Evolutionary conservation across 2,888 invertebrate species (phyloP), one percentile per base, ranked within the genome.

Genomic region (Heliothis peltigera): DNA sequence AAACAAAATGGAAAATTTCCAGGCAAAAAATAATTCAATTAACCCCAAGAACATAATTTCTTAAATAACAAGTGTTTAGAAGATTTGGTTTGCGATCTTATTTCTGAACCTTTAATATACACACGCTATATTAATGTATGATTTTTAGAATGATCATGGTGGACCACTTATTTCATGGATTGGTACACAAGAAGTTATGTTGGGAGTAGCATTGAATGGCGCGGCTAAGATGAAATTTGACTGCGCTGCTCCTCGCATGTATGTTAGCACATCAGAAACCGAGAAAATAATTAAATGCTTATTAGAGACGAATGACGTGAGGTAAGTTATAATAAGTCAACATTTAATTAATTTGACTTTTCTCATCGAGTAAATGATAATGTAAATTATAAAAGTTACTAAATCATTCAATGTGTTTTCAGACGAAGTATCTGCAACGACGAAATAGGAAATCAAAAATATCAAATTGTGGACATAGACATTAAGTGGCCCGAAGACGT

Each of bases 71-170:
- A n/a, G n/a, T n/a, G n/a, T n/a, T n/a, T n/a, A n/a, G n/a, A n/a
- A n/a, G 25, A 25, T 25, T 25, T 25, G 25, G 6, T 12, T 32
- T 32, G 10, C 32, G 10, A 32, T 2, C 4, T 32, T 32, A 12
- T 32, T 32, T 12, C 4, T 10, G 10, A 2, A 32, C 2, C 10
- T 10, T 32, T 32, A 32, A 10, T 32, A 10, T 8, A 32, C 10
- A 12, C 1, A 2, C 32, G 12, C 12, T 12, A 12, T 12, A 8
- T 32, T 8, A 28, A 28, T 32, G 12, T 3, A 32, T 3, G 1
- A 32, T 32, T 77, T 77, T 25, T 35, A 77, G 77, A 64, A 58
- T 21, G 63, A 67, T 17, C 77, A 70, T 15, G 77, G 77, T 18
- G 55, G 70, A 8, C 77, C 75, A n/a, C 51, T 77, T 1, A 28